Evolutionary conservation across 2,113 vertebrate species (phyloP).

Genomic region (Neomonachus schauinslandi): DNA sequence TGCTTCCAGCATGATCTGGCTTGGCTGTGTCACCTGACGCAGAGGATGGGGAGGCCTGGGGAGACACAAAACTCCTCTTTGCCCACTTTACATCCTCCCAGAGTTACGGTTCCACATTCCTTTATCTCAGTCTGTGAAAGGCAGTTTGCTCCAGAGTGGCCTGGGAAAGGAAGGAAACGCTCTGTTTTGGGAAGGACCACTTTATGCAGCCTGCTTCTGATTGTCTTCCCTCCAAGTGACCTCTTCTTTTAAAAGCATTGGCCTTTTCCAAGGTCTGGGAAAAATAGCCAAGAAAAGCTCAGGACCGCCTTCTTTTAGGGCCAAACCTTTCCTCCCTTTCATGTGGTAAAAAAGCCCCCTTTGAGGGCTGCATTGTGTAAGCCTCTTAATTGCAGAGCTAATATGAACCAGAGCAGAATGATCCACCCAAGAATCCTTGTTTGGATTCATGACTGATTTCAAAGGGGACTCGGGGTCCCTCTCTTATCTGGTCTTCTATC

Average conservation of each 20-base stretch:
- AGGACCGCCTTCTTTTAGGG: constrained; percentile 53
- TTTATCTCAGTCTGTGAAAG: neutral
- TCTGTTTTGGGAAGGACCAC: constrained; percentile 53
- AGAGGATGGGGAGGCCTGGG: neutral
- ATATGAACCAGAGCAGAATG: constrained; percentile 65
- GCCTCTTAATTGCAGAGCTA: constrained; percentile 66
- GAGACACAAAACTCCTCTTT: rapidly evolving
- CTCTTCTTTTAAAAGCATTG: constrained; percentile 57
- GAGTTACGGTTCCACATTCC: rapidly evolving
- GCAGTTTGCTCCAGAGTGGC: rapidly evolving
- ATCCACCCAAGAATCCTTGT: neutral
- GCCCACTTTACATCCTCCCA: rapidly evolving
- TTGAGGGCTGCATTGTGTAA: constrained; percentile 23
- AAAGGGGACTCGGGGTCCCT: neutral
- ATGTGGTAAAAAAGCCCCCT: constrained; percentile 62
- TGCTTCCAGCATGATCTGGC: neutral
- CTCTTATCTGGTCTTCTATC: constrained; percentile 57
- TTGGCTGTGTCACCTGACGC: neutral
- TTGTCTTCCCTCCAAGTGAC: neutral
- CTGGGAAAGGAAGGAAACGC: constrained; percentile 25
- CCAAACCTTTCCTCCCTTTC: constrained; percentile 71
- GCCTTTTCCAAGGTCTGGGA: constrained; percentile 56
- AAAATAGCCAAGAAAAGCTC: constrained; percentile 71
- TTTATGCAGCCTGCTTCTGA: constrained; percentile 47
- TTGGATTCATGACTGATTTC: neutral